Evolutionary conservation across 2,797 vertebrate species (phyloP).

Genomic region (Coregonus sp.): DNA sequence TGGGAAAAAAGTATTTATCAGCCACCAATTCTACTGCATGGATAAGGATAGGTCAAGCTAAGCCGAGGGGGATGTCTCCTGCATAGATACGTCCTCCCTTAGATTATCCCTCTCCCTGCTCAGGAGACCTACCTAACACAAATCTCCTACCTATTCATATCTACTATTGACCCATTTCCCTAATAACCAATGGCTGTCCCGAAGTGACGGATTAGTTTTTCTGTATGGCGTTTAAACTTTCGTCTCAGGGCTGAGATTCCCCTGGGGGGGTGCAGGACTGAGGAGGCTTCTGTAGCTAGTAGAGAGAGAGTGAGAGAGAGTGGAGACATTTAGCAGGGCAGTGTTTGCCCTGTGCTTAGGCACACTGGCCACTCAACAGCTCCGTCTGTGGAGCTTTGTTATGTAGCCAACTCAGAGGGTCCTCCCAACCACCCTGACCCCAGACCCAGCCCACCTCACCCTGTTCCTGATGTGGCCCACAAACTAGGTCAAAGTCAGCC

Average conservation of each 20-base stretch:
- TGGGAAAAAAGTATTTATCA: no score
- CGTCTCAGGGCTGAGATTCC: not conserved
- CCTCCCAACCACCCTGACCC: not conserved
- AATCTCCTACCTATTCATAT: not conserved
- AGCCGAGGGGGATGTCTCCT: not conserved
- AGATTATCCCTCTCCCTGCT: not conserved
- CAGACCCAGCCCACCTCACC: not conserved
- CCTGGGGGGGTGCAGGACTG: not conserved
- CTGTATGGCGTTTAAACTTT: not conserved
- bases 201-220: not conserved
- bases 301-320: no score
- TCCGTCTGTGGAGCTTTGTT: not conserved
- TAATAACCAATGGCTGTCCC: not conserved
- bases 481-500: conserved; percentile 1
- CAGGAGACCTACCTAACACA: not conserved
- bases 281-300: not conserved
- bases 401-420: not conserved
- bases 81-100: not conserved
- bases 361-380: not conserved
- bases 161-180: not conserved
- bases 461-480: not conserved
- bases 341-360: not conserved
- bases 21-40: no score
- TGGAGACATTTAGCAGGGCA: not conserved
- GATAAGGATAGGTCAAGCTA: not conserved